A percentile compares a stretch with the other conserved stretches of the same genome.
Conservation (phyloP, 2,888 invertebrate genomes). For the Trimorus sp. region DNA sequence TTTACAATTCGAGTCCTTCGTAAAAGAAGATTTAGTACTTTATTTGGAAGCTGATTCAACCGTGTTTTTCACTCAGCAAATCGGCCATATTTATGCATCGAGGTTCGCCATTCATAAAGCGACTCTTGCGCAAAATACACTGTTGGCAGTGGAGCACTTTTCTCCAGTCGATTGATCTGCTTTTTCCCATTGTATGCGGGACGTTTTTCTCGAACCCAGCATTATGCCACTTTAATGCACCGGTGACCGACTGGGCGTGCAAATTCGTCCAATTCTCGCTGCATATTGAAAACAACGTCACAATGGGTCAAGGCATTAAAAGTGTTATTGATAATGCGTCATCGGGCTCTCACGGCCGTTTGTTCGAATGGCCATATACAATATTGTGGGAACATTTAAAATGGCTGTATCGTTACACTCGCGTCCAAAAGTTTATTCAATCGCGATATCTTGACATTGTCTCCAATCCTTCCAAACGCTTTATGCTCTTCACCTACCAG, state of each 20-base stretch:
- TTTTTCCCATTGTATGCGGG: constrained; percentile 45
- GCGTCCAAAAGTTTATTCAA: too few species aligned
- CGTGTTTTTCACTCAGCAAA: too few species aligned
- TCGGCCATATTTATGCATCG: not conserved
- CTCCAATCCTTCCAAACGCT: too few species aligned
- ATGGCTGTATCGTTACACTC: too few species aligned
- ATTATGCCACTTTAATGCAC: constrained; percentile 21
- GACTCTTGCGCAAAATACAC: constrained; percentile 1
- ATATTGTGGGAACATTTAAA: constrained; percentile 50
- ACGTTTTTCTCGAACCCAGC: constrained; percentile 25
- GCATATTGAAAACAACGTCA: constrained; percentile 52
- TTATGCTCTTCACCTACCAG: too few species aligned
- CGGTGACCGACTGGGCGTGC: constrained; percentile 16
- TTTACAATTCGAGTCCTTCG: too few species aligned
- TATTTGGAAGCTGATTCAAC: too few species aligned
- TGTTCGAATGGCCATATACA: constrained; percentile 52
- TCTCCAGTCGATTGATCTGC: constrained; percentile 34
- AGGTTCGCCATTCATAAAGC: not conserved
- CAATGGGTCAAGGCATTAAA: constrained; percentile 63
- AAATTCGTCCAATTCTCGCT: constrained; percentile 33
- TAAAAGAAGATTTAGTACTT: too few species aligned
- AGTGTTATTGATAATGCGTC: constrained; percentile 62
- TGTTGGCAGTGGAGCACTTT: constrained; percentile 31
- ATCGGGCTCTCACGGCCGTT: constrained; percentile 52
- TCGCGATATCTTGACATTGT: too few species aligned